Base-by-base conservation (phyloP, 2,797 vertebrate species). In the Taenioides sp. region DNA sequence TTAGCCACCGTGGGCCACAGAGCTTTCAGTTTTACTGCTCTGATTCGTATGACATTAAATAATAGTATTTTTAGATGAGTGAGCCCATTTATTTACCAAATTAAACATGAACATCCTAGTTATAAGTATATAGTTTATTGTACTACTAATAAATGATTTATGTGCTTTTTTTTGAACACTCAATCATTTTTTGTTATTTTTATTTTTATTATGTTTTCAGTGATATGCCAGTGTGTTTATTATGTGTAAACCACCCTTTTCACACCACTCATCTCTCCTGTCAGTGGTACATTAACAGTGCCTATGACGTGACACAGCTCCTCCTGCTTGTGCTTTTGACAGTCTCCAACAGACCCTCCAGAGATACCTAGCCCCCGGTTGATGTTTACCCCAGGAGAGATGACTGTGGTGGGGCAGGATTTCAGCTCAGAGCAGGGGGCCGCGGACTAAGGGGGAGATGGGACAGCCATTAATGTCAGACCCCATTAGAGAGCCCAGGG, bases 401-500 rank as follows among this genome's bases (percentile, higher is more conserved):
- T 90, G 87, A 78, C 37, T 1, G 7, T 60, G 77, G 40, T 6
- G 63, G 40, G 20, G 71, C 72, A 63, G 72, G 43, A 47, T 47
- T 14, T 16, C 43, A 43, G 12, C 12, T 43, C 40, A 47, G 43
- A 47, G 43, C 43, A 17, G 43, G 14, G 3, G 3, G 43, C 43
- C 43, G 4, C 14, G 4, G 64, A 74, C 67, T 62, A 76, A 14
- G 31, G 76, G 73, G 77, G 85, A 88, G 40, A 18, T 82, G 72
- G 81, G 81, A 85, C 91, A 90, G 88, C 80, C 79, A 81, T 73
- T 90, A 71, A 82, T 92, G 91, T 92, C 91, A 91, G 79, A 74
- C 75, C 82, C 79, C 77, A 90, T 92, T 88, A 92, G 81, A 69
- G 63, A 71, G 78, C 87, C 87, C 74, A 82, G 76, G 84, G 87